Conservation (phyloP, 1,140 invertebrate genomes). For the Trichonephila inaurata region DNA sequence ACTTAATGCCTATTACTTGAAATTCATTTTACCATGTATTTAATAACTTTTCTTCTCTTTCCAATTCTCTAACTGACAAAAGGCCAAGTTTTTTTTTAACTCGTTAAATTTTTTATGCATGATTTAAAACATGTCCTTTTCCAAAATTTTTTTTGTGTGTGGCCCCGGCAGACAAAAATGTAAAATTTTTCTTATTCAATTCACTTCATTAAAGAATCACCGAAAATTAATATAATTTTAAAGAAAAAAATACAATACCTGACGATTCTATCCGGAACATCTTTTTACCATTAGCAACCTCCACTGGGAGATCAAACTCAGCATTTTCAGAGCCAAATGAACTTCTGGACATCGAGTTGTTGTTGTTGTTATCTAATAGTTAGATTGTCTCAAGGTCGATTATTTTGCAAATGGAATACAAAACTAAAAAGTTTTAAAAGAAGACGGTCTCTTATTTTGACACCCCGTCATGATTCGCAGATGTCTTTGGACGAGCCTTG, state of each 20-base stretch:
- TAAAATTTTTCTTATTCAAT: no score
- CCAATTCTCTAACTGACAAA: no score
- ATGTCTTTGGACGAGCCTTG: not conserved
- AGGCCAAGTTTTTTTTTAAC: no score
- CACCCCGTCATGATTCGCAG: constrained; percentile 2
- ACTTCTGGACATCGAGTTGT: not conserved
- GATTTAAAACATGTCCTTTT: no score
- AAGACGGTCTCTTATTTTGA: not conserved
- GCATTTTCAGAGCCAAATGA: not conserved
- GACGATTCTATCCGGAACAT: not conserved
- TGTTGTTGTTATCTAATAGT: not conserved
- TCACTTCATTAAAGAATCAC: no score
- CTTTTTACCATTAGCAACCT: not conserved
- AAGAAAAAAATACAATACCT: not conserved
- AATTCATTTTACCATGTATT: no score
- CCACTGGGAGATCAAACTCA: not conserved
- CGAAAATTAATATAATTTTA: no score
- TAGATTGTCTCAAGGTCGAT: not conserved
- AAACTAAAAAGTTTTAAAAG: not conserved
- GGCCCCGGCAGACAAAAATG: no score
- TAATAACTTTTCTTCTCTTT: no score
- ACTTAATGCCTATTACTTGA: no score
- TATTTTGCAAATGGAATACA: not conserved
- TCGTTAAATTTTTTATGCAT: no score
- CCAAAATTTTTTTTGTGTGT: no score